Evolutionary conservation across 2,797 vertebrate species (phyloP), one percentile per base, ranked within the genome.

Genomic region (Coregonus sp.): DNA sequence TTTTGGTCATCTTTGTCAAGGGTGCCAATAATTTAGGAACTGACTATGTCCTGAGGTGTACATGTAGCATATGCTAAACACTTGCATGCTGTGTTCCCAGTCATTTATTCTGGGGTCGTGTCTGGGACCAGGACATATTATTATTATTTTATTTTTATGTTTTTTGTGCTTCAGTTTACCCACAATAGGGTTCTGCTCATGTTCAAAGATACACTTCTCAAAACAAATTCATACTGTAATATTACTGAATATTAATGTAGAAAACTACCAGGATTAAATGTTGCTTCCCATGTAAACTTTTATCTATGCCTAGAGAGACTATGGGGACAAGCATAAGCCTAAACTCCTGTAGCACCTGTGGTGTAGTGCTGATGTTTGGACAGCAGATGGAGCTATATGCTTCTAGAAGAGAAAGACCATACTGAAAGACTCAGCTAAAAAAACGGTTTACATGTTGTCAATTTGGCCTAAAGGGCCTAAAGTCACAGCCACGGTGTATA

Each of bases 351-450:
- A 14, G 0, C 14, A 66, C 40, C 4, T 12, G 31, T 63, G 33
- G 3, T 1, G 31, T 51, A 83, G 1, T 56, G 12, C 16, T 47
- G 3, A 2, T 1, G 37, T 84, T 52, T 69, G 7, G n/a, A 73
- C 92, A 88, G 76, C n/a, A 92, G 92, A 91, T 86, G 89, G 87
- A 0, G 73, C 72, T 72, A 56, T 56, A 74, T 84, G 25, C 75
- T 73, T 15, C 70, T 31, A 35, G 74, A 0, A 68, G 56, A 54
- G 50, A 54, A 14, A 4, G 6, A 18, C 56, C 29, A 4, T 1
- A 37, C 7, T 47, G 40, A 61, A 70, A 15, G n/a, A 5, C 15
- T 59, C 54, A 59, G 54, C 63, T 33, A 66, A 66, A 66, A 6
- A 31, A 29, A 25, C 25, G 25, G 15, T 61, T 5, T 61, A 14